Conservation (phyloP, 2,113 vertebrate genomes). For the Sinocyclocheilus anophthalmus region DNA sequence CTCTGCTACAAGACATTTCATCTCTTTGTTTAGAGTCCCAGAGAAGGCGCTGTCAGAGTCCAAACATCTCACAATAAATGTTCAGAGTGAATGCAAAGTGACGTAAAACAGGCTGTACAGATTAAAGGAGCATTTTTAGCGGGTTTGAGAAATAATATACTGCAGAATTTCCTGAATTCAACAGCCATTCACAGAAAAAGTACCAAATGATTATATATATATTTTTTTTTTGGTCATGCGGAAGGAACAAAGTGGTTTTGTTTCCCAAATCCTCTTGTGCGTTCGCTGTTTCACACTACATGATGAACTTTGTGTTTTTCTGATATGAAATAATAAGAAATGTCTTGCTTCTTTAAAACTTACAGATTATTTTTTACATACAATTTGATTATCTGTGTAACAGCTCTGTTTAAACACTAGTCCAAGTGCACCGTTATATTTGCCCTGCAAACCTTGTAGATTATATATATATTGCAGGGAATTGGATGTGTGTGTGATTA, state of each 20-base stretch:
- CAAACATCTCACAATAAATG: background rate
- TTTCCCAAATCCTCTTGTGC: background rate
- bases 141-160: background rate
- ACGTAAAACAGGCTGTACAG: background rate
- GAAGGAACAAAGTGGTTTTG: background rate
- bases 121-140: background rate
- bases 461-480: background rate
- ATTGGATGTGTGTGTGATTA: too few species aligned
- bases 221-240: background rate
- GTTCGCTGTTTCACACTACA: background rate
- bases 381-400: background rate
- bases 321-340: background rate
- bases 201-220: background rate
- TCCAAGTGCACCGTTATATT: background rate
- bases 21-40: constrained; percentile 9
- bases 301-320: background rate
- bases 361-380: background rate
- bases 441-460: background rate
- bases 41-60: background rate
- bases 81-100: background rate
- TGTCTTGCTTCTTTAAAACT: background rate
- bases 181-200: background rate
- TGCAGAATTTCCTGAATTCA: background rate
- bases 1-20: constrained; percentile 4
- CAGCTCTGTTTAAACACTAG: background rate